Evolutionary conservation across 1,140 invertebrate species (phyloP).

Genomic region (Pemphigus obesinymphae): DNA sequence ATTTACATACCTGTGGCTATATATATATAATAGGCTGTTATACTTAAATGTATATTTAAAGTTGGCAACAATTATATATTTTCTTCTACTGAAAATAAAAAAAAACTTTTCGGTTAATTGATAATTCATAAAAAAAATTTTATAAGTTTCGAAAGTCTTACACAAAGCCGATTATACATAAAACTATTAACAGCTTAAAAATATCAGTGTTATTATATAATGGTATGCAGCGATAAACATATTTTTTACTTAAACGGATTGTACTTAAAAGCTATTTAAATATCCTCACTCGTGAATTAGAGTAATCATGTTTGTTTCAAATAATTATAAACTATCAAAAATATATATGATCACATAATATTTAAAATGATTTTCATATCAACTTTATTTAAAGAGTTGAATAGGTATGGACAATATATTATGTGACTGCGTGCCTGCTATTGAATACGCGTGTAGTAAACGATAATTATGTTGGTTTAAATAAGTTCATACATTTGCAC

Average conservation of each 20-base stretch:
- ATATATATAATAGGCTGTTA: too few species aligned
- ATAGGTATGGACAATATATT: too few species aligned
- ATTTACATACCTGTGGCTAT: neutral
- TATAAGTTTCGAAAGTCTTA: neutral
- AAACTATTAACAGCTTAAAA: neutral
- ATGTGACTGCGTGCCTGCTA: too few species aligned
- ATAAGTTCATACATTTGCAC: too few species aligned
- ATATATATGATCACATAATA: too few species aligned
- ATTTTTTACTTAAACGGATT: neutral
- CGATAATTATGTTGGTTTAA: too few species aligned
- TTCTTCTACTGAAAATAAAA: neutral
- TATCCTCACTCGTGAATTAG: neutral
- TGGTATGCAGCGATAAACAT: neutral
- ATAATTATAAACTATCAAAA: too few species aligned
- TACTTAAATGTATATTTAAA: too few species aligned
- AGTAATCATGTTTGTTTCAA: too few species aligned
- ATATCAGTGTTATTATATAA: neutral
- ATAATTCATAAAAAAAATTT: neutral
- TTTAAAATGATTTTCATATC: too few species aligned
- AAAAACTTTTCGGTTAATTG: neutral
- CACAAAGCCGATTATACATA: neutral
- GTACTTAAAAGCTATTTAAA: neutral
- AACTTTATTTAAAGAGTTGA: too few species aligned
- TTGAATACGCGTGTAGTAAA: too few species aligned
- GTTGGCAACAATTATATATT: neutral